Evolutionary conservation across 2,888 invertebrate genomes (phyloP).

Genomic region (Cantharis lateralis): DNA sequence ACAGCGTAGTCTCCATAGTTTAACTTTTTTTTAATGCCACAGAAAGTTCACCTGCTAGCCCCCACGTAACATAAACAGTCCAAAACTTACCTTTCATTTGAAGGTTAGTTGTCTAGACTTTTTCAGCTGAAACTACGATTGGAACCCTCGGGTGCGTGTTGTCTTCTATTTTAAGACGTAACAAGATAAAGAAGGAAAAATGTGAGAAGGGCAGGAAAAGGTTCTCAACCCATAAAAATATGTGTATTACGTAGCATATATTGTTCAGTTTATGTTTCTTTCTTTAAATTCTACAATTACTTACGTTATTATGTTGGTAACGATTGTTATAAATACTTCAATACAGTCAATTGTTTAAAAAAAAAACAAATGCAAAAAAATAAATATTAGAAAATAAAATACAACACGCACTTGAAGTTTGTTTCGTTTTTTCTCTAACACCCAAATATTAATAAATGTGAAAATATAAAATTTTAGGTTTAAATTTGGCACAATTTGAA

Average conservation of each 20-base stretch:
- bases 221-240: not conserved
- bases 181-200: too few species aligned
- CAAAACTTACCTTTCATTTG: too few species aligned
- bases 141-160: too few species aligned
- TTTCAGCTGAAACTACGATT: too few species aligned
- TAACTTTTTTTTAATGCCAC: too few species aligned
- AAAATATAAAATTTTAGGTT: constrained; percentile 26
- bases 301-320: constrained; percentile 36
- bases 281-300: constrained; percentile 33
- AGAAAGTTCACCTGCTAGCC: too few species aligned
- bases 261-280: constrained; percentile 36
- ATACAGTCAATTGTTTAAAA: constrained; percentile 19
- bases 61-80: too few species aligned
- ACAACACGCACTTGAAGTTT: not conserved
- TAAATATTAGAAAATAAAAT: constrained; percentile 19
- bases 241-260: constrained; percentile 16
- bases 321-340: constrained; percentile 38
- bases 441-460: constrained; percentile 23
- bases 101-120: too few species aligned
- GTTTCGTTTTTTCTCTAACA: constrained; percentile 2
- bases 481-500: constrained; percentile 28
- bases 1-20: too few species aligned
- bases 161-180: too few species aligned
- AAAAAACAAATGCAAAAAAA: constrained; percentile 14
- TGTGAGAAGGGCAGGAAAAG: not conserved